phyloP scores from a whole-genome alignment of 1,140 invertebrate species.

The Diploscapter pachys region DNA sequence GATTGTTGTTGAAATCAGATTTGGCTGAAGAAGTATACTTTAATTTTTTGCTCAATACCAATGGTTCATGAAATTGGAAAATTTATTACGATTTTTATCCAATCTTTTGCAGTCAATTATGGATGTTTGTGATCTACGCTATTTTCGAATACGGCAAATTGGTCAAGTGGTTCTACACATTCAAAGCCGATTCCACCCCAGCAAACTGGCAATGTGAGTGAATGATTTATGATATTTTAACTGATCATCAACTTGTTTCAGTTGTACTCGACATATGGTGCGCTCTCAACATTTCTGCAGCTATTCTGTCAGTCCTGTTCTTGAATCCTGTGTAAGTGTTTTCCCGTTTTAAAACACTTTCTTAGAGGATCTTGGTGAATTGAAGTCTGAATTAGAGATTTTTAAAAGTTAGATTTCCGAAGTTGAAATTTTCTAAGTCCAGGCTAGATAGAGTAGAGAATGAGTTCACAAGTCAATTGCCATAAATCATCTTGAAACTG shows the following conservation, averaged over 20 bases:
- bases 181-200: not conserved
- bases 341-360: not conserved
- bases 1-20: no score
- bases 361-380: no score
- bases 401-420: no score
- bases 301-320: conserved; percentile 15
- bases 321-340: conserved; percentile 19
- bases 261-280: conserved; percentile 29
- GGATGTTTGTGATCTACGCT: conserved; percentile 22
- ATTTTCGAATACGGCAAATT: conserved; percentile 4
- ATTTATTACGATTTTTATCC: no score
- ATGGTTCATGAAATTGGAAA: no score
- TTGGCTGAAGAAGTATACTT: no score
- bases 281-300: conserved; percentile 10
- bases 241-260: conserved; percentile 9
- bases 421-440: no score
- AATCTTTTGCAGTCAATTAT: conserved; percentile 17
- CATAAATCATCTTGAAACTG: no score
- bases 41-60: no score
- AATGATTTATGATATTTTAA: not conserved
- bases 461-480: no score
- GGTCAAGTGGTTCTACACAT: not conserved
- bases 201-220: conserved; percentile 10
- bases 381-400: no score
- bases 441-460: no score